Base-by-base conservation (phyloP, 1,140 invertebrate genomes). In the Formica selysi region DNA sequence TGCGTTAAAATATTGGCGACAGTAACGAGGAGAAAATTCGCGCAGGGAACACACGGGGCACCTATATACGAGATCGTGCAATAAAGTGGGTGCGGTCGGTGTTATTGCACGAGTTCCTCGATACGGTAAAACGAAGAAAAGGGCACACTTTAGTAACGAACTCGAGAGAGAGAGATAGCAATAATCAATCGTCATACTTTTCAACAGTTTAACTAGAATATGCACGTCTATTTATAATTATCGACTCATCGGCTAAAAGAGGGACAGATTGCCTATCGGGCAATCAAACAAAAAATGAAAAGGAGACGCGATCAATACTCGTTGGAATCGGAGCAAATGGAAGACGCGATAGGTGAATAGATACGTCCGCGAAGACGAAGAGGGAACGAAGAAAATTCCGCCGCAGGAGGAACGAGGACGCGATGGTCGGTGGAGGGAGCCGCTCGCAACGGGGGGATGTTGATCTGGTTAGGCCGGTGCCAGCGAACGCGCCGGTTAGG, bases 401-500 rank as follows among this genome's bases (percentile, higher is more conserved):
- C 41, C 10, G 84, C 29, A 73, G 73, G 26, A 71, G 48, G 48
- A 80, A 68, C 22, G 71, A 85, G 65, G 54, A 64, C 59, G 41
- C 62, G 78, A 65, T 59, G 51, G 79, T 85, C 65, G 88, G 86
- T 76, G 41, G 29, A 32, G 44, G 65, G 44, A 89, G 73, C 13
- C 4, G 71, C 16, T 19, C 59, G 48, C 87, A 64, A 89, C 86
- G 92, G 90, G 86, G 88, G 90, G 92, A 93, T 92, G 93, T 92
- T 93, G 93, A 94, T 94, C 94, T 94, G 94, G 93, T 94, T 94
- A 94, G 92, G 93, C 91, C 89, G 93, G 91, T 94, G 92, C 86
- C 91, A 87, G 91, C 89, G 71, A 74, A 61, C 54, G 59, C 61
- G 74, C 44, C 62, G 89, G 92, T 90, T 71, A 88, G 89, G 91